phyloP scores from a whole-genome alignment of 1,140 invertebrate genomes.

The Mizuhopecten yessoensis region DNA sequence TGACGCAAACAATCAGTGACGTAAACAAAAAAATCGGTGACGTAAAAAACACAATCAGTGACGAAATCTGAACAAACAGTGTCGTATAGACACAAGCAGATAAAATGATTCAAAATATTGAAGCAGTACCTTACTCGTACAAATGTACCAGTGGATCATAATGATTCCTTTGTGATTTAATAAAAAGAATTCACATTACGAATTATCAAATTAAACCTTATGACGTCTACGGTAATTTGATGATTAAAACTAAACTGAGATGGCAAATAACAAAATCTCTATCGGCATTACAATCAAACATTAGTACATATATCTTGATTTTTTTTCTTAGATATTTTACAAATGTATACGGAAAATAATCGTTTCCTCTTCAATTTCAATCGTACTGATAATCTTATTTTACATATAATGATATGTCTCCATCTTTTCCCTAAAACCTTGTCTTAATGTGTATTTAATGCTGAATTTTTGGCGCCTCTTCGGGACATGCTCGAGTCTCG shows the following conservation, averaged over 20 bases:
- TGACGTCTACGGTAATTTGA: neutral
- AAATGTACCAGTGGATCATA: neutral
- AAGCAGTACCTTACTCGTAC: neutral
- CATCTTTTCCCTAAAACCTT: neutral
- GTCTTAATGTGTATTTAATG: neutral
- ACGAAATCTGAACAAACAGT: no score
- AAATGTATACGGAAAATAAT: conserved; percentile 7
- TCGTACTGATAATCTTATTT: neutral
- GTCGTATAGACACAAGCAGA: no score
- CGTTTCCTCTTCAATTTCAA: neutral
- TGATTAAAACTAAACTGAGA: neutral
- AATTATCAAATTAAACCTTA: neutral
- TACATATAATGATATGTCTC: neutral
- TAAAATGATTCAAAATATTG: neutral
- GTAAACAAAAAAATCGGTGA: no score
- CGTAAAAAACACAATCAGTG: no score
- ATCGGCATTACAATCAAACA: neutral
- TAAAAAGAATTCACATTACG: neutral
- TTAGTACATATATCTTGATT: neutral
- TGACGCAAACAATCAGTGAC: no score
- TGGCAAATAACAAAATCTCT: neutral
- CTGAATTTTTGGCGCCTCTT: neutral
- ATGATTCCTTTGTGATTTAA: neutral
- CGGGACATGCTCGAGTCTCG: neutral
- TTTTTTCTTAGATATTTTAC: neutral